phyloP scores from a whole-genome alignment of 2,888 invertebrate species.

The Endotricha flammealis region DNA sequence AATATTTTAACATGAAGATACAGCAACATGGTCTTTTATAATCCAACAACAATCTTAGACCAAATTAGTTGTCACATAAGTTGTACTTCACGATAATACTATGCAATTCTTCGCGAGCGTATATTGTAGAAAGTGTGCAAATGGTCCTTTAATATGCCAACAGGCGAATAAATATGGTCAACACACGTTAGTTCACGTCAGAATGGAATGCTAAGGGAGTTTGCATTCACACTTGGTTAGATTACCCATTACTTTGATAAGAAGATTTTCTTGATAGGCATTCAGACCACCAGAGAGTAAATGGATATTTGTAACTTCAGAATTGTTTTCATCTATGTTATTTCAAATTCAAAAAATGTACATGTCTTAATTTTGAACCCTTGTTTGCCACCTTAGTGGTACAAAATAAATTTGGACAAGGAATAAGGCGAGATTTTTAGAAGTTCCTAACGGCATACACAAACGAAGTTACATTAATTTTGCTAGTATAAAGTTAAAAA shows the following conservation, averaged over 20 bases:
- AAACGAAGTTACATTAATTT: too few relatives aligned
- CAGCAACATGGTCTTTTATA: not conserved
- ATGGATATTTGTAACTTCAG: too few relatives aligned
- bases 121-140: conserved; percentile 5
- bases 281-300: too few relatives aligned
- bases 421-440: too few relatives aligned
- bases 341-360: too few relatives aligned
- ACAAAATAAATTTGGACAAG: too few relatives aligned
- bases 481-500: too few relatives aligned
- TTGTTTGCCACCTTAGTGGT: too few relatives aligned
- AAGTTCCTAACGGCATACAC: too few relatives aligned
- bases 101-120: conserved; percentile 4
- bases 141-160: conserved; percentile 8
- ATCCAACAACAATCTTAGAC: conserved; percentile 3
- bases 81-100: conserved; percentile 7
- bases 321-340: too few relatives aligned
- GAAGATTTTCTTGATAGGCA: too few relatives aligned
- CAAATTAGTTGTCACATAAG: conserved; percentile 8
- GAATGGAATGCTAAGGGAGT: conserved; percentile 3
- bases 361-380: too few relatives aligned
- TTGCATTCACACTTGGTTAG: not conserved
- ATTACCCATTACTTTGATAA: not conserved
- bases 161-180: conserved; percentile 6
- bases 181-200: conserved; percentile 2
- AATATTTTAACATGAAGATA: not conserved